A percentile compares a stretch with the other conserved stretches of the same genome.
Conservation (phyloP, 2,797 vertebrate species). For the Orestias chungarensis region DNA sequence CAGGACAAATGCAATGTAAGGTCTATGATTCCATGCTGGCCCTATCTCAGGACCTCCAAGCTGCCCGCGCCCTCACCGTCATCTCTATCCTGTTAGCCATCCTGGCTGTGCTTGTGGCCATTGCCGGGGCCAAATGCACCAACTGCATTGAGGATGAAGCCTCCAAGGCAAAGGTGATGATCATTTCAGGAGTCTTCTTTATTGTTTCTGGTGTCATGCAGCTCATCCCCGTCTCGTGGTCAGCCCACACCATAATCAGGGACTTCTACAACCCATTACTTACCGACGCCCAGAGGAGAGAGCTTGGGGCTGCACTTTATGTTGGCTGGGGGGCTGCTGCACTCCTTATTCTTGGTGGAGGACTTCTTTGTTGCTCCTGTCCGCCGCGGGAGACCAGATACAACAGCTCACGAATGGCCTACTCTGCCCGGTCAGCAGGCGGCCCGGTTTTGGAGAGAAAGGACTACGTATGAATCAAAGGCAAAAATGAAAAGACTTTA, state of each 20-base stretch:
- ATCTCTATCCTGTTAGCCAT: constrained; percentile 87
- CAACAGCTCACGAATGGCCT: constrained; percentile 82
- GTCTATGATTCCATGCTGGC: constrained; percentile 89
- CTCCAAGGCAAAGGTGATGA: constrained; percentile 92
- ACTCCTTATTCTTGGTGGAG: constrained; percentile 87
- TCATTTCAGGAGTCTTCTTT: constrained; percentile 89
- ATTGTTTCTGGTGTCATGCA: constrained; percentile 87
- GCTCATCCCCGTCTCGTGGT: constrained; percentile 92
- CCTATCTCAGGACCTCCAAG: constrained; percentile 88
- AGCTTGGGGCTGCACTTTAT: constrained; percentile 89
- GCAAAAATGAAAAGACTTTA: constrained; percentile 12
- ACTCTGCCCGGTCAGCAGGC: constrained; percentile 84
- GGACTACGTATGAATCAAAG: constrained; percentile 86
- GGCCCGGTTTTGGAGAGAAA: constrained; percentile 87
- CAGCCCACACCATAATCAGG: constrained; percentile 91
- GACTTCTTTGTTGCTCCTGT: constrained; percentile 92
- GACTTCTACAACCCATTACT: constrained; percentile 92
- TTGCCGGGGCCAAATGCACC: constrained; percentile 93
- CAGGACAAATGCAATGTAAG: constrained; percentile 79
- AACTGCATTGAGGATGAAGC: constrained; percentile 92
- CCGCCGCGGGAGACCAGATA: constrained; percentile 89
- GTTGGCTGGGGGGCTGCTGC: constrained; percentile 90
- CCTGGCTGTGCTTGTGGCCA: constrained; percentile 86
- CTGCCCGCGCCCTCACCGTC: constrained; percentile 88
- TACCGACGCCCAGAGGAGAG: constrained; percentile 84